phyloP scores from a whole-genome alignment of 1,140 invertebrate genomes.

The Catajapyx aquilonaris region DNA sequence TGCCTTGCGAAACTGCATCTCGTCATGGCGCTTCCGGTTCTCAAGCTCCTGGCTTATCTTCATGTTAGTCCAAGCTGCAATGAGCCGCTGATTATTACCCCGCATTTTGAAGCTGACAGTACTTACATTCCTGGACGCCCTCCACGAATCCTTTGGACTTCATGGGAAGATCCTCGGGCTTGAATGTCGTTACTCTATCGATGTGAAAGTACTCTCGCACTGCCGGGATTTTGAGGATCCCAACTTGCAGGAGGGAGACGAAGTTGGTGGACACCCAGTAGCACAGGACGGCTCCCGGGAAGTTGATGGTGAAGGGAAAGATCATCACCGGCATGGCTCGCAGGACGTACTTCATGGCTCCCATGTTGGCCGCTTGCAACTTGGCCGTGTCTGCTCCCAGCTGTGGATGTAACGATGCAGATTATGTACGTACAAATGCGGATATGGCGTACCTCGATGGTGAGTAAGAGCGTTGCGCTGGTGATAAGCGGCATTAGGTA shows the following conservation, averaged over 20 bases:
- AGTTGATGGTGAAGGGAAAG: conserved; percentile 69
- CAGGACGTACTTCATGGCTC: conserved; percentile 47
- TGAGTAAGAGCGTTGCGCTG: conserved; percentile 49
- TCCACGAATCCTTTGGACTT: conserved; percentile 54
- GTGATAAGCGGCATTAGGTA: conserved; percentile 73
- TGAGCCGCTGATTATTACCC: conserved; percentile 9
- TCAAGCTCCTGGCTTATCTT: conserved; percentile 55
- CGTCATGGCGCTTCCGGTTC: conserved; percentile 49
- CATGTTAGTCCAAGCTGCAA: conserved; percentile 57
- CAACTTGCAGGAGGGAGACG: conserved; percentile 67
- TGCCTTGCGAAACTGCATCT: conserved; percentile 54
- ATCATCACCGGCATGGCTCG: conserved; percentile 55
- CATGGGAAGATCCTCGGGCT: conserved; percentile 30
- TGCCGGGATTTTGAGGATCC: conserved; percentile 46
- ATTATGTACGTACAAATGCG: conserved; percentile 1
- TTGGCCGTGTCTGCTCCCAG: conserved; percentile 54
- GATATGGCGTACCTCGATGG: conserved; percentile 41
- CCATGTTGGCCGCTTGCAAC: conserved; percentile 35
- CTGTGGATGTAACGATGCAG: conserved; percentile 19
- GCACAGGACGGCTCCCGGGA: conserved; percentile 63
- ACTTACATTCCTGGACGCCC: conserved; percentile 64
- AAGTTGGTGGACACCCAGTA: conserved; percentile 83
- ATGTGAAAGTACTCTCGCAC: conserved; percentile 63
- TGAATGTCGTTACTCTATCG: conserved; percentile 33
- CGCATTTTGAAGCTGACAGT: conserved; percentile 5